Conservation (phyloP, 2,888 invertebrate genomes). For the Liodrosophila aerea region DNA sequence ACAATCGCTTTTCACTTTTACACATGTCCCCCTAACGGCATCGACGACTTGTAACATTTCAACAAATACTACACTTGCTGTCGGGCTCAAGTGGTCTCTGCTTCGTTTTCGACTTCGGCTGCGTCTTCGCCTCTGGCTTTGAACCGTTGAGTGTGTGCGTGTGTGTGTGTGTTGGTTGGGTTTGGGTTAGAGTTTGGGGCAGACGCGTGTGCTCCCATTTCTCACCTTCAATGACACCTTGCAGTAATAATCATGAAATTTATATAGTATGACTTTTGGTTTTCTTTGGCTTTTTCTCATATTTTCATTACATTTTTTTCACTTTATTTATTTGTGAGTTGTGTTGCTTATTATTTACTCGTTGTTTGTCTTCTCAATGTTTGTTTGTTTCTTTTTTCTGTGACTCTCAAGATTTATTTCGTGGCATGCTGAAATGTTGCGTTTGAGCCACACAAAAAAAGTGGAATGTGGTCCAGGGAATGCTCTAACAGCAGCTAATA, state of each 20-base stretch:
- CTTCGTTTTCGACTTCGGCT: not conserved
- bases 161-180: conserved; percentile 8
- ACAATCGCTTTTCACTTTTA: conserved; percentile 50
- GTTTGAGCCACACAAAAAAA: conserved; percentile 33
- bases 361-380: conserved; percentile 18
- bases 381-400: conserved; percentile 19
- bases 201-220: conserved; percentile 71
- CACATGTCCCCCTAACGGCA: conserved; percentile 15
- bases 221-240: conserved; percentile 74
- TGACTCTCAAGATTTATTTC: conserved; percentile 61
- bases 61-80: too few relatives aligned
- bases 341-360: conserved; percentile 31
- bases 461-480: conserved; percentile 17
- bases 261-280: conserved; percentile 42
- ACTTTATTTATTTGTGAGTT: conserved; percentile 22
- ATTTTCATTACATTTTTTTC: conserved; percentile 20
- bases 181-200: conserved; percentile 17
- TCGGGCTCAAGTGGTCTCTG: not conserved
- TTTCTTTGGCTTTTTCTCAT: conserved; percentile 24
- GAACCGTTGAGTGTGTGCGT: conserved; percentile 3
- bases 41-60: not conserved
- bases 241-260: conserved; percentile 58
- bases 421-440: conserved; percentile 52
- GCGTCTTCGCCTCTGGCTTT: conserved; percentile 10
- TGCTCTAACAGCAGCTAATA: conserved; percentile 33